These are phyloP conservation scores for Dermatophagoides farinae DNA, from an alignment of 1,140 invertebrate genomes.

Conservation along the genomic window DNA sequence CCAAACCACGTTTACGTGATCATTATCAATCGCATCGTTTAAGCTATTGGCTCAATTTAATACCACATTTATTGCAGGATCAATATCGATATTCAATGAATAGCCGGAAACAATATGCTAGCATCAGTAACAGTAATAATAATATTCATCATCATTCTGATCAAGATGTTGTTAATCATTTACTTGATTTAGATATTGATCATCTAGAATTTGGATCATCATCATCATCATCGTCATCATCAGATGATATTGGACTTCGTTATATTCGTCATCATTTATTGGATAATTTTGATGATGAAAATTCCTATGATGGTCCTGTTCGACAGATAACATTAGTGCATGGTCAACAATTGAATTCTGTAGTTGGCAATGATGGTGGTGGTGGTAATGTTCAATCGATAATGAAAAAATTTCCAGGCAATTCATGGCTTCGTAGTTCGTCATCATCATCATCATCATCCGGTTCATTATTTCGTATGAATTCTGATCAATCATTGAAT, in stretches of 20 bases:
- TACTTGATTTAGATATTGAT: neutral
- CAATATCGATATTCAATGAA: neutral
- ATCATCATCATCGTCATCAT: no score
- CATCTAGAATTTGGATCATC: no score
- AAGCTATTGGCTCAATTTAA: slow-evolving; percentile 88
- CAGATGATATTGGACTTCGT: slow-evolving; percentile 26
- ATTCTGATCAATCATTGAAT: neutral
- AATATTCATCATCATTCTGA: no score
- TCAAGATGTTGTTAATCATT: neutral
- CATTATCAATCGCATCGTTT: slow-evolving; percentile 82
- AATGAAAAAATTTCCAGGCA: neutral
- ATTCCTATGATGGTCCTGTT: slow-evolving; percentile 29
- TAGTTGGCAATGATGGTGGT: neutral
- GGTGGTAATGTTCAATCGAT: neutral
- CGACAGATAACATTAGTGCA: slow-evolving; percentile 8
- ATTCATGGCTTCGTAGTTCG: neutral
- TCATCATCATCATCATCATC: neutral
- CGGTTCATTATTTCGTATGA: neutral
- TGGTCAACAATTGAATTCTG: neutral
- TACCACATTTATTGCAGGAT: slow-evolving; percentile 50
- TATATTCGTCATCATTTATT: slow-evolving; percentile 65
- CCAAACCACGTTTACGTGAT: slow-evolving; percentile 67
- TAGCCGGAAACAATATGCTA: no score
- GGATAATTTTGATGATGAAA: slow-evolving; percentile 34
- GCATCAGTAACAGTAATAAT: no score